These are phyloP conservation scores for Pandemis corylana DNA, from an alignment of 2,888 invertebrate species.

Conservation along the genomic window DNA sequence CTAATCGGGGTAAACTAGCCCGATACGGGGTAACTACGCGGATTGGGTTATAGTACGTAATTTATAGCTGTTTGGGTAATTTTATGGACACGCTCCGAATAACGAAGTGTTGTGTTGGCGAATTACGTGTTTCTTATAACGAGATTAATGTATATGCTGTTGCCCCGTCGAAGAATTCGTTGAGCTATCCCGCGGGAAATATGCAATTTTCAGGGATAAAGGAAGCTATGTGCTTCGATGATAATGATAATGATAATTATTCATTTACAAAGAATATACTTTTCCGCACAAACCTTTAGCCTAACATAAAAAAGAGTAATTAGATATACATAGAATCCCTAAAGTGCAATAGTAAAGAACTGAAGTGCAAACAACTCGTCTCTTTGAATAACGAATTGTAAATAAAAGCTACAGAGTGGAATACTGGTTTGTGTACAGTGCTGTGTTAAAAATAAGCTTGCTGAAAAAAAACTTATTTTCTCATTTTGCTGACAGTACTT, in stretches of 20 bases:
- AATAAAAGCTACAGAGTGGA: slow-evolving; percentile 3
- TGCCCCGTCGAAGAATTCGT: no score
- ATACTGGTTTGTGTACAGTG: background rate
- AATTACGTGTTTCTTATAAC: background rate
- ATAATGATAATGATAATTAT: no score
- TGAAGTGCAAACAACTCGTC: background rate
- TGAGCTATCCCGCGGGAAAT: no score
- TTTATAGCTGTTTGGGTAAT: slow-evolving; percentile 20
- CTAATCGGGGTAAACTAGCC: slow-evolving; percentile 38
- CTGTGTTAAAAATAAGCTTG: background rate
- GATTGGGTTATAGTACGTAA: slow-evolving; percentile 24
- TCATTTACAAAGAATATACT: no score
- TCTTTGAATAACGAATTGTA: slow-evolving; percentile 1
- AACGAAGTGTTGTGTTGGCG: slow-evolving; percentile 2
- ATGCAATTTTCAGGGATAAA: no score
- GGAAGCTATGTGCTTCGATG: no score
- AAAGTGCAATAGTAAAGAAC: background rate
- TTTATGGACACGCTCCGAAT: slow-evolving; percentile 17
- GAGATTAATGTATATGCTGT: background rate
- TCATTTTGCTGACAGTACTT: no score
- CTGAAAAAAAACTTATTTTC: no score
- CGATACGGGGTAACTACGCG: slow-evolving; percentile 28
- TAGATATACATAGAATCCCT: background rate
- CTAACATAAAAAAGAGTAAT: background rate
- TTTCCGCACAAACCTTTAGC: no score